Conservation (phyloP, 2,113 vertebrate genomes). For the Alectura lathami region DNA sequence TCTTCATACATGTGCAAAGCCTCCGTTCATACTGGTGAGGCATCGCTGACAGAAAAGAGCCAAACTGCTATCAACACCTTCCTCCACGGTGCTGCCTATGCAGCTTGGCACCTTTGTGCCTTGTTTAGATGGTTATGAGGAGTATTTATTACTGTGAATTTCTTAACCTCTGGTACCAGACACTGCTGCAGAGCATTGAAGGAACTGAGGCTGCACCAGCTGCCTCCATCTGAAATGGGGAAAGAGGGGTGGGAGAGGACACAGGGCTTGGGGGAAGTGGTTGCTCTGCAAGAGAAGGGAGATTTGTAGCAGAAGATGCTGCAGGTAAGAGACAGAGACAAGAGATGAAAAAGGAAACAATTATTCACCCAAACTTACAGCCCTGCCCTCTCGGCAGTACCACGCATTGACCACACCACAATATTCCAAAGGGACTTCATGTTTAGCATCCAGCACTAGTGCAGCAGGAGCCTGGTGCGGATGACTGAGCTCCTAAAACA, state of each 20-base stretch:
- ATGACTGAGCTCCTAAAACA: not conserved
- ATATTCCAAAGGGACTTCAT: not conserved
- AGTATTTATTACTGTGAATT: slow-evolving; percentile 28
- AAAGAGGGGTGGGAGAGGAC: not conserved
- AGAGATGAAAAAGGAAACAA: not conserved
- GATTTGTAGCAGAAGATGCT: not conserved
- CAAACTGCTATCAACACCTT: slow-evolving; percentile 61
- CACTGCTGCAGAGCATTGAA: not conserved
- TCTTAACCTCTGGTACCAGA: not conserved
- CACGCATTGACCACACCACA: not conserved
- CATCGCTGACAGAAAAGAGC: slow-evolving; percentile 54
- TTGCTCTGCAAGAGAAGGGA: not conserved
- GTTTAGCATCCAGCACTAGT: not conserved
- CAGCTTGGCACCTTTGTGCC: slow-evolving; percentile 56
- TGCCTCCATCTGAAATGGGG: not conserved
- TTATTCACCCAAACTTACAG: not conserved
- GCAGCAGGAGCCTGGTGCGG: not conserved
- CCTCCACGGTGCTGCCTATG: slow-evolving; percentile 42
- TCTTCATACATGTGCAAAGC: not conserved
- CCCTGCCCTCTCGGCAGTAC: not conserved
- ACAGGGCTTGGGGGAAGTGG: not conserved
- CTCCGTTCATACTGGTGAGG: slow-evolving; percentile 2
- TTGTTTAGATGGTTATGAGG: slow-evolving; percentile 33
- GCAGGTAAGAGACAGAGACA: not conserved
- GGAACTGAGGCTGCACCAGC: not conserved